phyloP scores from a whole-genome alignment of 2,797 vertebrate genomes.

The Ciconia nigra region DNA sequence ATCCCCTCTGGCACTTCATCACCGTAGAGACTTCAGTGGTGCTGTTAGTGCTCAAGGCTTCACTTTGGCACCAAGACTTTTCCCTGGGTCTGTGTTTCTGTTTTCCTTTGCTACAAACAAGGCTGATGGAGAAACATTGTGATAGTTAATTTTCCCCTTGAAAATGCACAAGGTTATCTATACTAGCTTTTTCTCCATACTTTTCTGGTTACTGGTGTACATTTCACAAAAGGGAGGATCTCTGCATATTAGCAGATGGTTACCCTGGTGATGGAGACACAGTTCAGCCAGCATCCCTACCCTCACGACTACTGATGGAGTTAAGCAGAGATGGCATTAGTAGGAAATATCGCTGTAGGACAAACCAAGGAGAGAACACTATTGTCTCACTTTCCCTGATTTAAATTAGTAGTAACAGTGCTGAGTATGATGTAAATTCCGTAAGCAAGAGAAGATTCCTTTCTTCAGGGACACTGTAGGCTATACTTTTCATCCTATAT shows the following conservation, averaged over 20 bases:
- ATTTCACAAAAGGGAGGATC: neutral
- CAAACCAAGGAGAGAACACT: neutral
- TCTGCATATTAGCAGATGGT: neutral
- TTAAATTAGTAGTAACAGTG: neutral
- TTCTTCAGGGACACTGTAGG: neutral
- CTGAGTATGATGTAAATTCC: neutral
- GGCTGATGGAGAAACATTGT: neutral
- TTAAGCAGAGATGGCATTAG: neutral
- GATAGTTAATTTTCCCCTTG: neutral
- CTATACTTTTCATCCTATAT: neutral
- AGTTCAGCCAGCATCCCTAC: neutral
- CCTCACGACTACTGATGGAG: neutral
- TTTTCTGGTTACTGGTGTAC: neutral
- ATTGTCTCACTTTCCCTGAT: neutral
- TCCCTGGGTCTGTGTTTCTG: neutral
- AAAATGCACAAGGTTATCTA: neutral
- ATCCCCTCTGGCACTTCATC: neutral
- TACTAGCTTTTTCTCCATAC: neutral
- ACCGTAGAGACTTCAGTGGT: neutral
- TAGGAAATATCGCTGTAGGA: neutral
- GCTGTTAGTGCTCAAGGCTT: neutral
- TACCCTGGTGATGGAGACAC: neutral
- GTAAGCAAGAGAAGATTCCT: neutral
- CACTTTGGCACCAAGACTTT: neutral
- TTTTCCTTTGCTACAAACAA: neutral